Evolutionary conservation across 2,113 vertebrate species (phyloP).

Genomic region (Paracanthobrama guichenoti): DNA sequence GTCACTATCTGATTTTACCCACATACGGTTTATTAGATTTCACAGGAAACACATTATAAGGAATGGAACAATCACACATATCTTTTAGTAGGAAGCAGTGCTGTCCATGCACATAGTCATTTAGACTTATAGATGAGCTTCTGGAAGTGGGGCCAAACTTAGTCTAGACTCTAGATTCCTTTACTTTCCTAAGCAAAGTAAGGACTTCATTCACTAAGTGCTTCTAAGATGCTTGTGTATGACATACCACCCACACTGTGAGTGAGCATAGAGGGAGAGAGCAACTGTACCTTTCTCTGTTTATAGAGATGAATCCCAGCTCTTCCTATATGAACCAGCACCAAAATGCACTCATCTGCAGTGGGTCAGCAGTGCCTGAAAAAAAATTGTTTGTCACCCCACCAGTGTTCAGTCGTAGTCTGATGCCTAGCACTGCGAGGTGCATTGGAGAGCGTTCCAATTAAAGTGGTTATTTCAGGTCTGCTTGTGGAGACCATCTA

Average conservation of each 20-base stretch:
- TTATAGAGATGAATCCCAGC: slow-evolving; percentile 2
- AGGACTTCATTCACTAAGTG: slow-evolving; percentile 15
- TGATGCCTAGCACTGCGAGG: not conserved
- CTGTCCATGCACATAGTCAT: not conserved
- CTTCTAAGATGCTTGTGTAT: slow-evolving; percentile 14
- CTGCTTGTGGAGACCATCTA: not conserved
- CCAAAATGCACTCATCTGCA: slow-evolving; percentile 12
- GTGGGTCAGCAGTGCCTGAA: slow-evolving; percentile 15
- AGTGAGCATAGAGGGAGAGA: not conserved
- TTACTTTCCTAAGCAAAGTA: slow-evolving; percentile 7
- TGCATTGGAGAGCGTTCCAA: slow-evolving; percentile 6
- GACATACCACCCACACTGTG: slow-evolving; percentile 14
- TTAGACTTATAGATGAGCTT: slow-evolving; percentile 12
- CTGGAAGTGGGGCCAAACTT: slow-evolving; percentile 21
- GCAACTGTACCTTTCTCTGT: not conserved
- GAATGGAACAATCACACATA: not conserved
- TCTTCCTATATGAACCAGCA: slow-evolving; percentile 3
- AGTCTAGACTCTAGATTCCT: slow-evolving; percentile 20
- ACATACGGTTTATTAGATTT: not conserved
- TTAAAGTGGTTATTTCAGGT: slow-evolving; percentile 29
- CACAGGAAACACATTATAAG: not conserved
- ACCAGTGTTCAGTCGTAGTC: not conserved
- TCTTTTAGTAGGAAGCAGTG: not conserved
- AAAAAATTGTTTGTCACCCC: not conserved
- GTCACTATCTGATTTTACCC: not conserved